Percentiles rank a stretch among this genome's conserved stretches.
Evolutionary conservation across 2,113 vertebrate genomes (phyloP).

Genomic region (Daboia siamensis): DNA sequence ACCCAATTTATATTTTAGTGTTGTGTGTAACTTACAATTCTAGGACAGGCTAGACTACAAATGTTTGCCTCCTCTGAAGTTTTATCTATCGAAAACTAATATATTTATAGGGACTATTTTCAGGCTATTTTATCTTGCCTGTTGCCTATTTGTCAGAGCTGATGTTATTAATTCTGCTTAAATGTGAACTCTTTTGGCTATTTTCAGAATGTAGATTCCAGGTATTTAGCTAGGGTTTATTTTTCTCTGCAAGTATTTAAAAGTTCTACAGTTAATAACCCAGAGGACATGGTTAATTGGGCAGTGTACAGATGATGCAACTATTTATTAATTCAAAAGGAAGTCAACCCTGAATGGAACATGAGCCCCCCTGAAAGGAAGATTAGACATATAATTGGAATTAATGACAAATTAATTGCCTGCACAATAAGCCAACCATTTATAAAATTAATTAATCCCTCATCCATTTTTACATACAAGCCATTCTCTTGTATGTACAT

Average conservation of each 20-base stretch:
- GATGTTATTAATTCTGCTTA: not conserved
- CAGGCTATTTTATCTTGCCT: not conserved
- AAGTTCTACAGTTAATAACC: not conserved
- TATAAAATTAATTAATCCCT: not conserved
- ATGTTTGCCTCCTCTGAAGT: not conserved
- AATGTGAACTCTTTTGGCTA: not conserved
- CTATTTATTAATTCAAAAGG: not conserved
- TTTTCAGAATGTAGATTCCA: not conserved
- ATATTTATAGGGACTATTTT: not conserved
- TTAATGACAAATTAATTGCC: not conserved
- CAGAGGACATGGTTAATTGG: not conserved
- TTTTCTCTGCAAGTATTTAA: not conserved
- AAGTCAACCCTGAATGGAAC: not conserved
- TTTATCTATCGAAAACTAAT: not conserved
- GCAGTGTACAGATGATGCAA: not conserved
- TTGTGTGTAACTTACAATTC: not conserved
- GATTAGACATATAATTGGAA: not conserved
- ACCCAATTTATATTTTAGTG: not conserved
- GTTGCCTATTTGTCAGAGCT: not conserved
- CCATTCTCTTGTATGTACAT: not conserved
- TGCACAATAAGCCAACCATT: not conserved
- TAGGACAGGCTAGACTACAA: not conserved
- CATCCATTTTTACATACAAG: not conserved
- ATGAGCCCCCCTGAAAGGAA: not conserved
- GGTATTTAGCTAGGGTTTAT: not conserved